Base-by-base conservation (phyloP, 2,888 invertebrate genomes). In the Sussaba pulchella region DNA sequence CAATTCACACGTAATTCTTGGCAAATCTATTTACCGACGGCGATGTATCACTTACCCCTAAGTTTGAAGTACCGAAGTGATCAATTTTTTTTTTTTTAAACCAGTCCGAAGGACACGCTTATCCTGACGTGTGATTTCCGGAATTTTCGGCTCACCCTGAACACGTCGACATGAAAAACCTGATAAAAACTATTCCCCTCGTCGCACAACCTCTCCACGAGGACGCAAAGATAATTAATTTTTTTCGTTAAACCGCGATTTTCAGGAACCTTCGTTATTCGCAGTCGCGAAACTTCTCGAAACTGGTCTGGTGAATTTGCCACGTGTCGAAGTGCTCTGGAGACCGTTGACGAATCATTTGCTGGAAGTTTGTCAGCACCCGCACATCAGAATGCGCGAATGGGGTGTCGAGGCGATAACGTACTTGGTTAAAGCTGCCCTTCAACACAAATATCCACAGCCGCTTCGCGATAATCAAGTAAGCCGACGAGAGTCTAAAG, bases 331-430 rank as follows among this genome's bases (percentile, higher is more conserved):
- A 92, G 97, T 99, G 0, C 94, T 98, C 85, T 99, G 99, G 99
- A 94, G 97, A 83, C 98, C 98, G 0, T 94, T 99, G 72, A 99
- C 99, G 0, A 98, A 97, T 91, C 99, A 99, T 92, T 94, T 99
- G n/a, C 92, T 99, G 57, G 98, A 99, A 93, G 98, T 98, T 79
- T 98, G 98, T 89, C 98, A 98, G 90, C 99, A 99, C 93, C 98
- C 98, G 0, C 98, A 98, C 88, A 97, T 97, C 84, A 93, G 98
- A 82, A 98, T 99, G 97, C 94, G 99, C 43, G 98, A 98, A 92
- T 99, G 99, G 99, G 99, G 99, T 0, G 98, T 99, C 0, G 98
- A 99, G 92, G 98, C 99, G 0, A 96, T 99, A 70, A 99, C 99
- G 0, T 98, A 97, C 90, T 93, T 99, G 59, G 98, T 99, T 0